Base-by-base conservation (phyloP, 2,888 invertebrate genomes). In the Euspilapteryx auroguttella region DNA sequence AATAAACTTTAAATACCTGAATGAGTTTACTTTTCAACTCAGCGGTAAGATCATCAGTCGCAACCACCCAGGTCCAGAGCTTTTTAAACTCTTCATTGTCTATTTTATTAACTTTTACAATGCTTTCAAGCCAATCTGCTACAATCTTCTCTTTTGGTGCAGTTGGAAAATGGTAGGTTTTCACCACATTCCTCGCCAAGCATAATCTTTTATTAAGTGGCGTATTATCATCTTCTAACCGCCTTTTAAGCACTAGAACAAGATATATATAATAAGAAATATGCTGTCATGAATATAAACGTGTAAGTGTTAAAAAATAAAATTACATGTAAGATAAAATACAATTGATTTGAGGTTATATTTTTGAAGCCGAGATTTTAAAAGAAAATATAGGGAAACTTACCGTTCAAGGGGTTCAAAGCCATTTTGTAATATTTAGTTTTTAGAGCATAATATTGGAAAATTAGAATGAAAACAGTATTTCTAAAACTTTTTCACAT, bases 141-240 rank as follows among this genome's bases (percentile, higher is more conserved):
- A 80, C 55, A 3, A 77, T 47, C 28, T 78, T 58, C 34, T 79
- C 78, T 40, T 79, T 79, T 0, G 68, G 64, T 3, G 61, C 54
- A 0, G 73, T 48, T 1, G 78, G 65, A 24, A 80, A 58, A 38
- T 78, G 68, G 9, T 65, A 49, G 0, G 75, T 68, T 7, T 54
- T 49, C 3, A 79, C 64, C 2, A 73, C 58, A 48, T 79, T 80
- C 38, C 69, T 76, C 0, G 80, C 80, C 0, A 80, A 49, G 36
- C 78, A 75, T 2, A 80, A 49, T 5, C 80, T 58, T 40, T 81
- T 81, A 0, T 73, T 41, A 4, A 79, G 32, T 0, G 78, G 65
- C 30, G 61, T 66, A 3, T 49, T 41, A 1, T 54, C 51, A 34
- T 73, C 57, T 1, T 68, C 58, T 4, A 79, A 41, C 1, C 66